phyloP scores from a whole-genome alignment of 2,113 vertebrate species.

The Theropithecus gelada region DNA sequence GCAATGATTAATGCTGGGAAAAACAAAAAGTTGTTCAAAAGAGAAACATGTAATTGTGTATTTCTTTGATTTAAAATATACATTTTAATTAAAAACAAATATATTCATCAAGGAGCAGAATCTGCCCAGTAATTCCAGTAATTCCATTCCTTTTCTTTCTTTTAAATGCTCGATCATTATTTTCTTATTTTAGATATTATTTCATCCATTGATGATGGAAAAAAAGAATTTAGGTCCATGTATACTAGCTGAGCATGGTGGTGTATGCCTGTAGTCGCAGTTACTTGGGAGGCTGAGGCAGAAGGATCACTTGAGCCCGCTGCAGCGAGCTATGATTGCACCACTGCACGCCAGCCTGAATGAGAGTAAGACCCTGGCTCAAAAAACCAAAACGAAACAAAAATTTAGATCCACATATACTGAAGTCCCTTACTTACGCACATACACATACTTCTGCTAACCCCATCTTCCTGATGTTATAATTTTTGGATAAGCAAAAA shows the following conservation, averaged over 20 bases:
- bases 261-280: too few relatives aligned
- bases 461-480: background rate
- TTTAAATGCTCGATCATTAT: background rate
- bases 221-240: background rate
- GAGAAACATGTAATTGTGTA: background rate
- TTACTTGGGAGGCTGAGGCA: too few relatives aligned
- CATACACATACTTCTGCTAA: background rate
- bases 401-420: too few relatives aligned
- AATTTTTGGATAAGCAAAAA: background rate
- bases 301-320: too few relatives aligned
- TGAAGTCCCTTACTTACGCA: background rate
- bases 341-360: too few relatives aligned
- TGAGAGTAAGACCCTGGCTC: too few relatives aligned
- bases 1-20: background rate
- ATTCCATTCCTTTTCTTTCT: background rate
- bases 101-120: background rate
- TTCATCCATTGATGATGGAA: background rate
- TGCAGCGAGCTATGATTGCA: too few relatives aligned
- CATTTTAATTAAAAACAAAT: background rate
- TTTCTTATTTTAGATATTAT: background rate
- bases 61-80: background rate
- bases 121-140: background rate
- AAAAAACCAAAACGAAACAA: background rate
- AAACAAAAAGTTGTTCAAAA: constrained; percentile 19
- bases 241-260: too few relatives aligned